Evolutionary conservation across 2,113 vertebrate genomes (phyloP), one percentile per base, ranked within the genome.

Genomic region (Lophotis ruficrista): DNA sequence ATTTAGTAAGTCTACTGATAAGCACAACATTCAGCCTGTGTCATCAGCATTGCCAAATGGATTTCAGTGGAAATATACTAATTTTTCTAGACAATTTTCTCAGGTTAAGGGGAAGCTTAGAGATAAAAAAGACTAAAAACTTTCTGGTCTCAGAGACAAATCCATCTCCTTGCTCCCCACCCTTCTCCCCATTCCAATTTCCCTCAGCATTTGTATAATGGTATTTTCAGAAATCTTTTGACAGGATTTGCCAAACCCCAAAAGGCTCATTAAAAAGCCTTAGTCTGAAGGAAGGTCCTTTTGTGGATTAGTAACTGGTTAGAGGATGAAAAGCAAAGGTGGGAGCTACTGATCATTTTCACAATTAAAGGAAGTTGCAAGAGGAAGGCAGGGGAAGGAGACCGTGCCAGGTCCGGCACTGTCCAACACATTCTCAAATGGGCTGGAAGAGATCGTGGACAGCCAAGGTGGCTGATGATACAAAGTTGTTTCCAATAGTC

Each of bases 311-410:
- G 43, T 70, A 73, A 54, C 41, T 21, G 37, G 28, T 37, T 58
- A 81, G 54, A 83, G 28, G 69, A 82, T 89, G 65, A 92, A 82
- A 95, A 96, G 83, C 56, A 75, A 92, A 89, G 60, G 65, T 91
- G 72, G 69, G 53, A 93, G 35, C 83, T 84, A 18, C 76, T 64
- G 69, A 87, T 75, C 10, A 81, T 71, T 87, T 69, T 80, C 50
- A 93, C 65, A 82, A 51, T 84, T 89, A 70, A 93, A 94, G 61
- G 77, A 94, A 94, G 79, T 43, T 62, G 33, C 89, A 75, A 71
- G 78, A 90, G 79, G 86, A 93, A 87, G 72, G 37, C 62, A 69
- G 78, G 47, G 41, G 31, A 76, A 65, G 54, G 58, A 90, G 41
- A 19, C 25, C 0, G 3, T 71, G 71, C 66, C 53, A 89, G 72